Percentiles rank a stretch among this genome's conserved stretches.
These are phyloP conservation scores for Watsonalla cultraria DNA, from an alignment of 2,888 invertebrate species.

Conservation along the genomic window DNA sequence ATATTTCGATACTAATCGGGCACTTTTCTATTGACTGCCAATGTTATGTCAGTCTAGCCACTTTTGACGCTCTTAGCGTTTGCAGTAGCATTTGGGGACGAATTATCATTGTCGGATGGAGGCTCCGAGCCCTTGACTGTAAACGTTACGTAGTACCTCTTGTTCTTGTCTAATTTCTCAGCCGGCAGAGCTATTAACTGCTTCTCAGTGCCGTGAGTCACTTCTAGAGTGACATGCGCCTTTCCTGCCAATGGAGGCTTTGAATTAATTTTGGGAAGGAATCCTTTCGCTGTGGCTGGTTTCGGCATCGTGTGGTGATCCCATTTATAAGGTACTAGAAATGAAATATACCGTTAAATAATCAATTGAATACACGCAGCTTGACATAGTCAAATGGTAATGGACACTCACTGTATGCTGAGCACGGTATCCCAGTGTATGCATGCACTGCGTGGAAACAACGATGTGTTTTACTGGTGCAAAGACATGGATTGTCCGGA, in stretches of 20 bases:
- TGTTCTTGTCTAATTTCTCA: constrained; percentile 91
- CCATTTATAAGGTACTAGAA: constrained; percentile 85
- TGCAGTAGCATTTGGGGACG: constrained; percentile 57
- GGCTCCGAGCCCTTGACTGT: constrained; percentile 88
- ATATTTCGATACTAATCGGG: constrained; percentile 5
- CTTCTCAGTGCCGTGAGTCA: constrained; percentile 90
- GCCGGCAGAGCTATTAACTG: constrained; percentile 93
- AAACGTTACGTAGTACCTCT: constrained; percentile 95
- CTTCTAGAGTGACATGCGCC: constrained; percentile 85
- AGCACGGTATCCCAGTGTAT: constrained; percentile 92
- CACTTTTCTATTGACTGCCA: neutral
- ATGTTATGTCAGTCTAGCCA: constrained; percentile 25
- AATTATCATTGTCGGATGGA: constrained; percentile 75
- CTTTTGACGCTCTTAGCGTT: constrained; percentile 63
- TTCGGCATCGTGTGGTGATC: constrained; percentile 90
- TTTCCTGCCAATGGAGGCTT: constrained; percentile 58
- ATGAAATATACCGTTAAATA: neutral
- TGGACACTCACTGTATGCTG: constrained; percentile 88
- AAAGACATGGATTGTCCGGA: constrained; percentile 87
- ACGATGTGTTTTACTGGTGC: constrained; percentile 91
- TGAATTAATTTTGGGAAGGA: constrained; percentile 83
- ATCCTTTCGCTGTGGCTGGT: constrained; percentile 80
- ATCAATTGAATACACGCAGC: neutral
- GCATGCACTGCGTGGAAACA: constrained; percentile 95
- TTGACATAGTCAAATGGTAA: neutral